These are phyloP conservation scores for Zygothrica quintamaculata DNA, from an alignment of 2,888 invertebrate genomes.

Conservation along the genomic window DNA sequence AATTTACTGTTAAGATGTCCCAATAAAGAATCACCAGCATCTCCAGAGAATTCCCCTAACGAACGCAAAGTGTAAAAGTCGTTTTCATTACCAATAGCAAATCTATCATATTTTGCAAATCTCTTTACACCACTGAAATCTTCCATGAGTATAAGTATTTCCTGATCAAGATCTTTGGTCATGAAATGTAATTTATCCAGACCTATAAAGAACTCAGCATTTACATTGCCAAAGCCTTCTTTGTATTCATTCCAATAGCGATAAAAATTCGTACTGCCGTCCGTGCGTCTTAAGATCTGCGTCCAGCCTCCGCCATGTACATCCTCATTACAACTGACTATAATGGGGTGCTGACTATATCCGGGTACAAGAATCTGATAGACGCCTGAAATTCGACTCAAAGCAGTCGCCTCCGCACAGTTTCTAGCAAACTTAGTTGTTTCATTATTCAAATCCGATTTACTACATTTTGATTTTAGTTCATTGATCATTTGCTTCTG, in stretches of 20 bases:
- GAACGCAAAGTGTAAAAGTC: constrained; percentile 88
- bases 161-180: constrained; percentile 84
- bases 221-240: constrained; percentile 87
- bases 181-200: constrained; percentile 87
- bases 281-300: constrained; percentile 87
- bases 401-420: constrained; percentile 62
- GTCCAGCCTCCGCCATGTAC: constrained; percentile 88
- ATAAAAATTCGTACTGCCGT: constrained; percentile 88
- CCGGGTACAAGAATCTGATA: constrained; percentile 87
- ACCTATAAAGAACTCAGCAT: constrained; percentile 89
- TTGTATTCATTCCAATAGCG: constrained; percentile 88
- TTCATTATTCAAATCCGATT: background rate
- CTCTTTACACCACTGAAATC: constrained; percentile 86
- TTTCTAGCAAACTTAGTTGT: constrained; percentile 27
- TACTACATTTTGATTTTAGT: constrained; percentile 14
- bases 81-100: constrained; percentile 88
- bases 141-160: constrained; percentile 87
- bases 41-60: constrained; percentile 87
- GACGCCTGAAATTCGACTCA: constrained; percentile 83
- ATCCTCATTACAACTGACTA: constrained; percentile 85
- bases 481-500: constrained; percentile 6
- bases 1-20: constrained; percentile 89
- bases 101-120: constrained; percentile 87
- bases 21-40: constrained; percentile 88
- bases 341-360: constrained; percentile 86